phyloP scores from a whole-genome alignment of 2,888 invertebrate genomes.

The Melanostoma mellinum region DNA sequence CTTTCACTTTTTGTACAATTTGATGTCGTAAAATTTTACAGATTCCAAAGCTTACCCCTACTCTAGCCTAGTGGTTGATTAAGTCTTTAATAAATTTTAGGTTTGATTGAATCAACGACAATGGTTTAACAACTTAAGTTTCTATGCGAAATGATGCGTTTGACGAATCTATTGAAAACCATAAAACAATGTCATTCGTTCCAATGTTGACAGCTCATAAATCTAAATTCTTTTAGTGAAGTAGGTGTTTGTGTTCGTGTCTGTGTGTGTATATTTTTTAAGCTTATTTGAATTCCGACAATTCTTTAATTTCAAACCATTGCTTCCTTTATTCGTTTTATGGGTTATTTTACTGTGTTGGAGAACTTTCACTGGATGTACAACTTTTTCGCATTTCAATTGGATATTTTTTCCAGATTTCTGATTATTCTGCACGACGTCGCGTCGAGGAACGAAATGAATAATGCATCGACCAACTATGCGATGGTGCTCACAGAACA shows the following conservation, averaged over 20 bases:
- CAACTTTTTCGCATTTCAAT: conserved; percentile 61
- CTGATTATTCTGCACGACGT: conserved; percentile 46
- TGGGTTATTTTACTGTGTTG: conserved; percentile 44
- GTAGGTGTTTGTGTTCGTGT: not conserved
- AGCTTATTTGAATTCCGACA: conserved; percentile 24
- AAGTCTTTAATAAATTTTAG: too few relatives aligned
- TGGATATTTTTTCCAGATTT: conserved; percentile 64
- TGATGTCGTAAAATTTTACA: too few relatives aligned
- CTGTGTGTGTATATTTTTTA: conserved; percentile 15
- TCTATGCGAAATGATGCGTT: too few relatives aligned
- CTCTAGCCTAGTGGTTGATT: too few relatives aligned
- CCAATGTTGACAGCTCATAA: too few relatives aligned
- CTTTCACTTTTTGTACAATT: too few relatives aligned
- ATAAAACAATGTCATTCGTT: not conserved
- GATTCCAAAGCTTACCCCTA: too few relatives aligned
- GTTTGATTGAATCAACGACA: too few relatives aligned
- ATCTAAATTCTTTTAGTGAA: too few relatives aligned
- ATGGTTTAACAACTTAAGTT: too few relatives aligned
- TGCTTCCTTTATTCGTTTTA: conserved; percentile 29
- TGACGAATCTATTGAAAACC: too few relatives aligned
- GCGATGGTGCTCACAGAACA: conserved; percentile 13
- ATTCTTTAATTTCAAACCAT: conserved; percentile 2
- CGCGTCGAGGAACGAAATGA: conserved; percentile 31
- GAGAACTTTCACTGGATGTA: conserved; percentile 69
- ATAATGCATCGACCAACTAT: conserved; percentile 51